A percentile compares a stretch with the other conserved stretches of the same genome.
Evolutionary conservation across 2,888 invertebrate genomes (phyloP).

Genomic region (Cephonodes hylas): DNA sequence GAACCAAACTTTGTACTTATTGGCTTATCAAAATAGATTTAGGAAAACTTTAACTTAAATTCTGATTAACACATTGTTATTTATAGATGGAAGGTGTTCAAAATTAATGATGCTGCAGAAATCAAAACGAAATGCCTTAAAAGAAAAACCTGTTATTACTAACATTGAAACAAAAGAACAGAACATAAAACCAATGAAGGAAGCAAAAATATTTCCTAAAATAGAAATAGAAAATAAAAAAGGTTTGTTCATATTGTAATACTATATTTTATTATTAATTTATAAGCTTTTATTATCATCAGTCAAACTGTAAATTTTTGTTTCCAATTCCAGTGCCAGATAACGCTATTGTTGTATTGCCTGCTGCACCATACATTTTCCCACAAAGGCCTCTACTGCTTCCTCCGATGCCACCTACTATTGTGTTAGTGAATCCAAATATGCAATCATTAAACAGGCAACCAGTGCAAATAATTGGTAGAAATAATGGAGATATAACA

Average conservation of each 20-base stretch:
- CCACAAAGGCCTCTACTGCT: slow-evolving; percentile 69
- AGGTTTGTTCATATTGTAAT: background rate
- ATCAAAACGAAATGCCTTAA: slow-evolving; percentile 37
- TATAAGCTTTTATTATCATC: background rate
- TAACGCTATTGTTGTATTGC: slow-evolving; percentile 67
- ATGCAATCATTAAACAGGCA: slow-evolving; percentile 59
- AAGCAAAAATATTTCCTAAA: slow-evolving; percentile 16
- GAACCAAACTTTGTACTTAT: too few relatives aligned
- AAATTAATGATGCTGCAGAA: slow-evolving; percentile 56
- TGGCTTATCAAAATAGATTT: too few relatives aligned
- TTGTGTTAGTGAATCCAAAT: slow-evolving; percentile 65
- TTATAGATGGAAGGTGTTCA: slow-evolving; percentile 56
- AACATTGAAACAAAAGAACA: slow-evolving; percentile 22
- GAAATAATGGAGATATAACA: slow-evolving; percentile 63
- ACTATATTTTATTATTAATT: background rate
- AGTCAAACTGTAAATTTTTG: background rate
- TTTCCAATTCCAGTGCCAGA: slow-evolving; percentile 65
- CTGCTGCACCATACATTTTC: slow-evolving; percentile 69
- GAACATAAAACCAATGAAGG: slow-evolving; percentile 4
- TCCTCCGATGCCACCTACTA: slow-evolving; percentile 64
- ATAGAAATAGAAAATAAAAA: slow-evolving; percentile 6
- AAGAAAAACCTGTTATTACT: slow-evolving; percentile 31
- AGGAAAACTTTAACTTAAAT: too few relatives aligned
- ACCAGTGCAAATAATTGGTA: slow-evolving; percentile 53
- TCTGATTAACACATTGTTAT: slow-evolving; percentile 1